Evolutionary conservation across 1,140 invertebrate species (phyloP).

Genomic region (Tenebrio molitor): DNA sequence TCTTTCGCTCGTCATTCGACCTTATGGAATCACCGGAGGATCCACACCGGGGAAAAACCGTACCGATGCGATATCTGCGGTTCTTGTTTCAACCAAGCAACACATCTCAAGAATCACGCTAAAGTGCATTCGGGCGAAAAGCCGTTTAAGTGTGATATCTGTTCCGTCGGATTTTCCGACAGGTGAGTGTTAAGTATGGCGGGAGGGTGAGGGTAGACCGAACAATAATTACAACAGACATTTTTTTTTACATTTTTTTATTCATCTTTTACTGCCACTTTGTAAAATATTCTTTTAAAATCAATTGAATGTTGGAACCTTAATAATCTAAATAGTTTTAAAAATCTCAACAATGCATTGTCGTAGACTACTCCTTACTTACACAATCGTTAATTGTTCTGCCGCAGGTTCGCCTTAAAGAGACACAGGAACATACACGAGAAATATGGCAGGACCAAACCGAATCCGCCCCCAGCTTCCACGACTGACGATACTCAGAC

Average conservation of each 20-base stretch:
- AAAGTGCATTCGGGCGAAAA: conserved; percentile 84
- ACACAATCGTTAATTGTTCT: too few relatives aligned
- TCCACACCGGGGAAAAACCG: conserved; percentile 94
- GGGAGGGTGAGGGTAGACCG: too few relatives aligned
- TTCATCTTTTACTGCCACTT: too few relatives aligned
- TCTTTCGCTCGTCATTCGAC: conserved; percentile 89
- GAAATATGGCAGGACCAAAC: conserved; percentile 68
- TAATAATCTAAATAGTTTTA: too few relatives aligned
- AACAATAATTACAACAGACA: too few relatives aligned
- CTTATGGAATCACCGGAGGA: conserved; percentile 92
- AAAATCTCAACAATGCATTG: too few relatives aligned
- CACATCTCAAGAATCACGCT: conserved; percentile 88
- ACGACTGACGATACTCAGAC: conserved; percentile 44
- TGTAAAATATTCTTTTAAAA: too few relatives aligned
- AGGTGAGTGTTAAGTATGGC: conserved; percentile 66
- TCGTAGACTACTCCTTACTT: too few relatives aligned
- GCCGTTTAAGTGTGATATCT: conserved; percentile 86
- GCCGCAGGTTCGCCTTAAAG: conserved; percentile 70
- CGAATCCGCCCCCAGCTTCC: conserved; percentile 56
- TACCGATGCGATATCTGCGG: conserved; percentile 88
- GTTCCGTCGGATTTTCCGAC: conserved; percentile 88
- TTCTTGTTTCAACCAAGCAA: conserved; percentile 88
- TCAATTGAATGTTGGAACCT: too few relatives aligned
- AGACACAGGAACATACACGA: conserved; percentile 70
- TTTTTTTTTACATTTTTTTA: too few relatives aligned